Percentiles rank a stretch among this genome's conserved stretches.
These are phyloP conservation scores for Actias luna DNA, from an alignment of 2,888 invertebrate species.

Conservation along the genomic window DNA sequence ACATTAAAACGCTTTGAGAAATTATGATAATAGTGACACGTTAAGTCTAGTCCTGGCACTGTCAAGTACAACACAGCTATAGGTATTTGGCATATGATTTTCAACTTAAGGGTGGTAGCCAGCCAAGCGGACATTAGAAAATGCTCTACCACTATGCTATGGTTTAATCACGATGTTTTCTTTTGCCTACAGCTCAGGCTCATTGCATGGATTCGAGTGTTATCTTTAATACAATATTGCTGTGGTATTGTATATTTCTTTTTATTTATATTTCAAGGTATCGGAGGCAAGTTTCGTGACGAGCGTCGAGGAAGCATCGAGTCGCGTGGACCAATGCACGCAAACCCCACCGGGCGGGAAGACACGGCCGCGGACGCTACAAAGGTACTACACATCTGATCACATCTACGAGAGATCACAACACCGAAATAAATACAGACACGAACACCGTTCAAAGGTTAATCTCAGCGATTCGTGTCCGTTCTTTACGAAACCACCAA, in stretches of 20 bases:
- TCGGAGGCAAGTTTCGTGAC: slow-evolving; percentile 78
- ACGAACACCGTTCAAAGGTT: slow-evolving; percentile 59
- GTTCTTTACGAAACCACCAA: slow-evolving; percentile 63
- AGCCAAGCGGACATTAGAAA: no score
- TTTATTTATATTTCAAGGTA: slow-evolving; percentile 47
- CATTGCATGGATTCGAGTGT: no score
- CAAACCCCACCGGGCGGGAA: slow-evolving; percentile 75
- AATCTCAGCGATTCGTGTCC: slow-evolving; percentile 69
- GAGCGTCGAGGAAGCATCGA: slow-evolving; percentile 64
- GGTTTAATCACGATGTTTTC: no score
- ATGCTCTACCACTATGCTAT: no score
- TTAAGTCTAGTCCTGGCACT: no score
- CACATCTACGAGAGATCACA: slow-evolving; percentile 61
- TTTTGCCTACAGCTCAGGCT: no score
- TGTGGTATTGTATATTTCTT: background rate
- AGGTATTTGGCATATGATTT: no score
- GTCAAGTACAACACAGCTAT: no score
- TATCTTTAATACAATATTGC: background rate
- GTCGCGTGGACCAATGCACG: slow-evolving; percentile 70
- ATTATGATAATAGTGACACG: no score
- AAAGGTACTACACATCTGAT: slow-evolving; percentile 81
- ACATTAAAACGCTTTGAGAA: no score
- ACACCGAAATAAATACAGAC: slow-evolving; percentile 51
- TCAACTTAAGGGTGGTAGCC: no score
- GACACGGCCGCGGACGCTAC: slow-evolving; percentile 72